A percentile compares a stretch with the other conserved stretches of the same genome.
These are phyloP conservation scores for Nasonovia ribisnigri DNA, from an alignment of 2,888 invertebrate genomes.

Conservation along the genomic window DNA sequence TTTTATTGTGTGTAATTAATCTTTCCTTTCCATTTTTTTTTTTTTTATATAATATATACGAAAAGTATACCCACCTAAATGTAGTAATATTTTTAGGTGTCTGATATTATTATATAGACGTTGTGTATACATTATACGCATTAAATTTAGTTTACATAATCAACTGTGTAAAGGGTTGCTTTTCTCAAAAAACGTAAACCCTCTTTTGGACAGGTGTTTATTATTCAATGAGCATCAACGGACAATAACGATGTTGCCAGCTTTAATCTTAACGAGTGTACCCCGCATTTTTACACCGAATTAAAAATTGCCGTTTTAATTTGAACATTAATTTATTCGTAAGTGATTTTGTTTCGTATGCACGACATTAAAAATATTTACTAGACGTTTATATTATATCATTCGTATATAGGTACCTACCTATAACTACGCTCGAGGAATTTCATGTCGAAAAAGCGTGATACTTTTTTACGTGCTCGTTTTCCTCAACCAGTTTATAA, in stretches of 20 bases:
- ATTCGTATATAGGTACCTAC: too few species aligned
- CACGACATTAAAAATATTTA: neutral
- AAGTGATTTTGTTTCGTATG: neutral
- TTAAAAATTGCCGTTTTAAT: neutral
- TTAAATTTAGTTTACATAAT: neutral
- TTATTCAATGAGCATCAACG: constrained; percentile 38
- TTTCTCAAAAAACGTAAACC: neutral
- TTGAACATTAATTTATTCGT: neutral
- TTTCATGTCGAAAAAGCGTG: neutral
- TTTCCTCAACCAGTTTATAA: constrained; percentile 23
- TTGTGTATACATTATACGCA: neutral
- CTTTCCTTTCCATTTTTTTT: neutral
- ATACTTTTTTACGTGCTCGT: constrained; percentile 1
- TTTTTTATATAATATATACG: neutral
- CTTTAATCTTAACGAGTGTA: constrained; percentile 19
- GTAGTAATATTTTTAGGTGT: neutral
- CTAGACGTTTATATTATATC: neutral
- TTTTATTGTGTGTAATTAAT: neutral
- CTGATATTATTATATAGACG: neutral
- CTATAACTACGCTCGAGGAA: neutral
- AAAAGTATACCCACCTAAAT: neutral
- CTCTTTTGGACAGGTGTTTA: constrained; percentile 31
- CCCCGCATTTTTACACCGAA: neutral
- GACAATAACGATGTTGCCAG: neutral
- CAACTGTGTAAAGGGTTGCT: constrained; percentile 8